Base-by-base conservation (phyloP, 2,888 invertebrate genomes). In the Drosophila nigritarsus region DNA sequence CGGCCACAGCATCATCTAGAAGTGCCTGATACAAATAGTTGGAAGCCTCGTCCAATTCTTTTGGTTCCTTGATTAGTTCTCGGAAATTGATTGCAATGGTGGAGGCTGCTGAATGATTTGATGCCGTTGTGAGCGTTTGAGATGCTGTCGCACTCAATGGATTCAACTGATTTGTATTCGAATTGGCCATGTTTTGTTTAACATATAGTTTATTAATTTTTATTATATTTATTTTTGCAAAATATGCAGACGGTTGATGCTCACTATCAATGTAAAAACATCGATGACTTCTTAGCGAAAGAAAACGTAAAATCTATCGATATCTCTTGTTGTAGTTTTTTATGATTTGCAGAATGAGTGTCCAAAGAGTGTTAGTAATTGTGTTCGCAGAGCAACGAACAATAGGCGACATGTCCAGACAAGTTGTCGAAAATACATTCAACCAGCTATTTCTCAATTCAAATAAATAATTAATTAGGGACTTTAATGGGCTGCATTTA, bases 1-100 rank as follows among this genome's bases (percentile, higher is more conserved):
- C 97, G 88, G 96, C 94, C 38, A 95, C 94, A 18, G 96, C 95
- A 91, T 97, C 97, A 78, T 97, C 97, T 38, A 96, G 93, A 24
- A 97, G 92, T 76, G 95, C 95, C 29, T 96, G 95, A 86, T 94
- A 96, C 75, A 96, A 94, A 91, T 95, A 95, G 87, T 95, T 95
- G 2, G 95, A 94, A 9, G 95, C 96, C 45, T 94, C 93, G 56
- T 95, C 95, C 1, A 95, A 94, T 75, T 94, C 95, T 65, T 94
- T 94, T 70, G 91, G 90, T 67, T 93, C 92, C 68, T 90, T 91
- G 64, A 92, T 87, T n/a, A 92, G 83, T 59, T 92, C 91, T 5
- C 86, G 80, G 69, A 91, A 93, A 61, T 91, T 90, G 30, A 75
- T 87, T 32, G 78, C 64, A 64, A 92, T 88, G 8, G 80, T 76